phyloP scores from a whole-genome alignment of 92 coral and sea anemone species.

The Palythoa grandis region DNA sequence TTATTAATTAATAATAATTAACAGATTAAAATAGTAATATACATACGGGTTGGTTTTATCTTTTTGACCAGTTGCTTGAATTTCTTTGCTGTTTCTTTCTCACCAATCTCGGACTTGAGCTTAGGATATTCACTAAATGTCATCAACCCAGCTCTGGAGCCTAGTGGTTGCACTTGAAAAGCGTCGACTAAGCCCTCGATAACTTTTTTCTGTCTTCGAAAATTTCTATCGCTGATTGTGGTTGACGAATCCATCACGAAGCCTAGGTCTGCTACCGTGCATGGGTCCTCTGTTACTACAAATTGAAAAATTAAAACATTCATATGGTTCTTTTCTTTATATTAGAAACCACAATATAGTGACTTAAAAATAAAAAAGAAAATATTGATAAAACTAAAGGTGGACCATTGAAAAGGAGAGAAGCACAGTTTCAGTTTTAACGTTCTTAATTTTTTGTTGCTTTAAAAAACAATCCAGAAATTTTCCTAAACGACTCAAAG shows the following conservation, averaged over 20 bases:
- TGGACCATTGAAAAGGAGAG: no score
- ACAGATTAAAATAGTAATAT: not conserved
- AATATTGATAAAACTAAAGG: not conserved
- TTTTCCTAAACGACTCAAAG: no score
- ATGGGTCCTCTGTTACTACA: not conserved
- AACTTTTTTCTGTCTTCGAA: slow-evolving; percentile 10
- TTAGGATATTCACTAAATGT: not conserved
- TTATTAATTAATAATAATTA: no score
- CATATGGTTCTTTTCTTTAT: no score
- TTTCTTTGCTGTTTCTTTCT: not conserved
- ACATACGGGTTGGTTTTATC: not conserved
- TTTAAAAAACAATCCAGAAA: no score
- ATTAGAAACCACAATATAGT: no score
- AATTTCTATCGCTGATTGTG: not conserved
- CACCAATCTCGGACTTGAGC: not conserved
- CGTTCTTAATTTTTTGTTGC: no score
- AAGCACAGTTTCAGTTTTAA: no score
- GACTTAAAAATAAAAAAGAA: no score
- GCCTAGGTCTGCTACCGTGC: slow-evolving; percentile 5
- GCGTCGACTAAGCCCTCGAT: not conserved
- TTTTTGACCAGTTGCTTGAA: not conserved
- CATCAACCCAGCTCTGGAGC: slow-evolving; percentile 25
- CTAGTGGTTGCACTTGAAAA: not conserved
- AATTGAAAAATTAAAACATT: not conserved
- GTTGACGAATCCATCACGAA: slow-evolving; percentile 18